Base-by-base conservation (phyloP, 92 coral and sea anemone genomes). In the Nematostella vectensis region DNA sequence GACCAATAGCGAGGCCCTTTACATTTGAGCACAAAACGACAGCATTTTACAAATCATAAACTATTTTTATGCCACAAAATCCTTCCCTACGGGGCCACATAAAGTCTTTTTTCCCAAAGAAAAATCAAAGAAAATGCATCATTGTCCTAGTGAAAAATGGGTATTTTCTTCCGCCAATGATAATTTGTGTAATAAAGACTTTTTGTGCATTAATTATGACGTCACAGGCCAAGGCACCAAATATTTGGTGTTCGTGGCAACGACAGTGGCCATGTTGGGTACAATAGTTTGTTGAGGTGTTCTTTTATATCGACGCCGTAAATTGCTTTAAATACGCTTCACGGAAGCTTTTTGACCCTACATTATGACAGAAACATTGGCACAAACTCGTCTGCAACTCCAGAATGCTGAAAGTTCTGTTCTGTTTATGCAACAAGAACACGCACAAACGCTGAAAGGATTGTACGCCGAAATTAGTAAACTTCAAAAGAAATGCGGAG, bases 401-500 rank as follows among this genome's bases (percentile, higher is more conserved):
- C 96, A 79, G 68, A 93, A 93, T 69, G 96, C 96, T 24, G 96
- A 87, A 58, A 93, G 99, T 65, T 93, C 99, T 2, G 64, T 93
- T 25, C 77, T 93, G 22, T 93, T 93, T 51, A 80, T 93, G 94
- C 99, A 93, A 62, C 88, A 87, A 83, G 94, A 93, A 53, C 99
- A 93, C 58, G 99, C 99, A 20, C 80, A 79, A 71, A 93, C 99
- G 18, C 54, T 93, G 9, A 87, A 85, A 68, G 99, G 99, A 1
- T 65, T 93, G 29, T 93, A 93, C 67, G 49, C 96, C 29, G 99
- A 93, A 77, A 93, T 93, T 65, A 87, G 77, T 67, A 93, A 93
- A 66, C 76, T 93, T 30, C 99, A 93, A 75, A 93, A 93, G 74
- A 93, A 93, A 75, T 93, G 99, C 52, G 99, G 99, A 79, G 99